A percentile compares a stretch with the other conserved stretches of the same genome.
phyloP scores from a whole-genome alignment of 2,797 vertebrate genomes.

The Tragelaphus eurycerus region DNA sequence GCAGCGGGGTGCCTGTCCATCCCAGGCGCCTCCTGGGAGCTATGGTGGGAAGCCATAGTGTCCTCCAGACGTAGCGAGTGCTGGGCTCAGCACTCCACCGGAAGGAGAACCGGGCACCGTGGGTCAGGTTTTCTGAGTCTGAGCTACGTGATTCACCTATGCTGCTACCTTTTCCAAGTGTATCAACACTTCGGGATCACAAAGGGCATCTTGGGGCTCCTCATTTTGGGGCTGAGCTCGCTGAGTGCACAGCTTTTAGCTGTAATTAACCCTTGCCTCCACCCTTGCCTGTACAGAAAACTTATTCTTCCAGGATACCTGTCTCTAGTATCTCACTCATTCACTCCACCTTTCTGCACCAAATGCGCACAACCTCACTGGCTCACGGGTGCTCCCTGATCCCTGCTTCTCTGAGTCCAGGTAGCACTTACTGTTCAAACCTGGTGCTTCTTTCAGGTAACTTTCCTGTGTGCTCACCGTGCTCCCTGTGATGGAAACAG shows the following conservation, averaged over 20 bases:
- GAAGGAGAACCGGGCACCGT: background rate
- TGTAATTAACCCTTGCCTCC: no score
- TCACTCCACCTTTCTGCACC: no score
- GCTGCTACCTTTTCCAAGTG: background rate
- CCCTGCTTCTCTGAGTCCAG: no score
- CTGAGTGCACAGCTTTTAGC: background rate
- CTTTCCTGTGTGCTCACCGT: rapidly evolving
- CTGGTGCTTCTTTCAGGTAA: rapidly evolving
- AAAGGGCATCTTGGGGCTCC: background rate
- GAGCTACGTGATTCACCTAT: background rate
- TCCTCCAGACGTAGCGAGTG: rapidly evolving
- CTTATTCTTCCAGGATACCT: background rate
- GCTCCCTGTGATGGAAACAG: rapidly evolving
- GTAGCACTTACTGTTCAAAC: background rate
- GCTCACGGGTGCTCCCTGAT: background rate
- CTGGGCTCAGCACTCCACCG: rapidly evolving
- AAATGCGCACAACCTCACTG: background rate
- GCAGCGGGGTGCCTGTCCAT: background rate
- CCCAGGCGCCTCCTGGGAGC: background rate
- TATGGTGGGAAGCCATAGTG: rapidly evolving
- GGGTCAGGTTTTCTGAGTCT: background rate
- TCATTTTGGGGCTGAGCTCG: no score
- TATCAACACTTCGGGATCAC: rapidly evolving
- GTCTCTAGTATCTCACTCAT: rapidly evolving
- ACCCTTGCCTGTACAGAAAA: rapidly evolving